Conservation (phyloP, 2,888 invertebrate genomes). For the Orthonevra nobilis region DNA sequence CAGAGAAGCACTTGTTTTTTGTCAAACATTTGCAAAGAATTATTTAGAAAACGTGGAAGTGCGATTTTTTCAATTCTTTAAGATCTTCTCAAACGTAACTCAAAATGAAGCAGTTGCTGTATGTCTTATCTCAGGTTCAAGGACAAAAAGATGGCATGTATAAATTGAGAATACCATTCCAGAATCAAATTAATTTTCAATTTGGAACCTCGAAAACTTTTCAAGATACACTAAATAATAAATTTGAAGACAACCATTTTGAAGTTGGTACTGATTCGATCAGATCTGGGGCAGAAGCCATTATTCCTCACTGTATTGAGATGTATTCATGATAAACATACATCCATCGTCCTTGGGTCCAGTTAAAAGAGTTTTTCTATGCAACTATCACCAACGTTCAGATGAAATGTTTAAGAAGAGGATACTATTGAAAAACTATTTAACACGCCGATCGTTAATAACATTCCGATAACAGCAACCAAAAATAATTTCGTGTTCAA, state of each 20-base stretch:
- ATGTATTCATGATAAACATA: neutral
- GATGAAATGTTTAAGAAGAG: constrained; percentile 8
- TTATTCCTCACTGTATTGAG: neutral
- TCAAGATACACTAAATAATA: constrained; percentile 2
- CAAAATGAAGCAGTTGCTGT: constrained; percentile 40
- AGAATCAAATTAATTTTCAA: neutral
- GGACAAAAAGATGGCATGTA: constrained; percentile 29
- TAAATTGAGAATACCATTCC: constrained; percentile 9
- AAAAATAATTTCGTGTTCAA: neutral
- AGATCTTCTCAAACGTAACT: neutral
- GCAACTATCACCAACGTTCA: constrained; percentile 18
- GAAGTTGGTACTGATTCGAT: constrained; percentile 2
- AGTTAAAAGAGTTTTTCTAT: constrained; percentile 11
- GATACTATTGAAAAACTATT: constrained; percentile 14
- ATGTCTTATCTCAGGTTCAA: constrained; percentile 43
- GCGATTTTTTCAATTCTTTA: too few relatives aligned
- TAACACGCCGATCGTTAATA: neutral
- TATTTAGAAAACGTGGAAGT: constrained; percentile 6
- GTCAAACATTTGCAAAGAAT: neutral
- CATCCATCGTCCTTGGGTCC: constrained; percentile 8
- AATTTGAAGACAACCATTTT: constrained; percentile 3
- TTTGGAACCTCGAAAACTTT: constrained; percentile 6
- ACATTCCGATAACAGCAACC: constrained; percentile 3
- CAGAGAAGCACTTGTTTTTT: constrained; percentile 4
- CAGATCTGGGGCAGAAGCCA: neutral